Conservation (phyloP, 2,797 vertebrate genomes). For the Alectoris magna region DNA sequence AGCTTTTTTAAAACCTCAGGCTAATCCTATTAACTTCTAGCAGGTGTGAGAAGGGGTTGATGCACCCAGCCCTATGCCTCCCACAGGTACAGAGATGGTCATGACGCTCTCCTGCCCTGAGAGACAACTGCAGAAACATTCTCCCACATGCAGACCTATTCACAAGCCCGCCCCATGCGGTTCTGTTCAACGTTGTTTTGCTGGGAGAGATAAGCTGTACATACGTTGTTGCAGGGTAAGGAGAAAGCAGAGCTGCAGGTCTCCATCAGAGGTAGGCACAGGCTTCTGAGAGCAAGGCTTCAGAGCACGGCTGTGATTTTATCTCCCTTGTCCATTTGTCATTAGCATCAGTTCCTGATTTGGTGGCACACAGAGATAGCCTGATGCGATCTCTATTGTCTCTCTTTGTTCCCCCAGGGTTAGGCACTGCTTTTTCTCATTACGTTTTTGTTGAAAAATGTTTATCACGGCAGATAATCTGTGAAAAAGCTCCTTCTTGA, state of each 20-base stretch:
- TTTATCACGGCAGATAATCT: constrained; percentile 65
- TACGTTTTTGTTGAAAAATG: constrained; percentile 56
- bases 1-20: constrained; percentile 26
- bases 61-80: neutral
- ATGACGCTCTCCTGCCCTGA: fast-evolving
- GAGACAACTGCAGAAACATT: neutral
- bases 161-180: neutral
- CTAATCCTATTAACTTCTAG: constrained; percentile 55
- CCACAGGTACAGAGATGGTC: neutral
- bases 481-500: constrained; percentile 30
- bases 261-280: neutral
- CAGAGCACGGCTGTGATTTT: neutral
- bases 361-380: neutral
- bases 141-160: neutral
- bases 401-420: constrained; percentile 29
- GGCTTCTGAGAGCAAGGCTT: neutral
- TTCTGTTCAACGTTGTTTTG: neutral
- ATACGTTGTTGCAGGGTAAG: neutral
- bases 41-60: neutral
- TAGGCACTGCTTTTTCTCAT: constrained; percentile 59
- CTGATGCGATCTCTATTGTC: constrained; percentile 25
- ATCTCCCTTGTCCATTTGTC: constrained; percentile 8
- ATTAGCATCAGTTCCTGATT: constrained; percentile 47
- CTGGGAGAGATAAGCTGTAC: neutral
- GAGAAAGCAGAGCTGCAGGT: neutral